phyloP scores from a whole-genome alignment of 2,113 vertebrate species.

The Pelecanus crispus region DNA sequence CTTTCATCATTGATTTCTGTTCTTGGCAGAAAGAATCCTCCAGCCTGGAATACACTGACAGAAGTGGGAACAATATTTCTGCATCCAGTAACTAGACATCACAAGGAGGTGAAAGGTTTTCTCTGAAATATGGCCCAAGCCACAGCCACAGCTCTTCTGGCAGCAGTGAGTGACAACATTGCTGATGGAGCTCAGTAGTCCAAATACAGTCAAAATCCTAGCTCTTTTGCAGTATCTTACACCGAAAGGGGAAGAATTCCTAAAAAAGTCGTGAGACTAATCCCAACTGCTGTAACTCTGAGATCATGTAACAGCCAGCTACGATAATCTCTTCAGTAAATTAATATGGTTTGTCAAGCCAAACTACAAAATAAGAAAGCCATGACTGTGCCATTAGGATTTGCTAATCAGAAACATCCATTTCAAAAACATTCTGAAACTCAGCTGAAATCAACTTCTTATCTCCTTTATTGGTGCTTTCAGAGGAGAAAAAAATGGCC shows the following conservation, averaged over 20 bases:
- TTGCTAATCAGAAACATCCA: neutral
- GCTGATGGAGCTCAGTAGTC: neutral
- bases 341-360: neutral
- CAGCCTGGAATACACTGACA: neutral
- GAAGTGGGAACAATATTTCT: neutral
- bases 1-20: neutral
- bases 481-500: neutral
- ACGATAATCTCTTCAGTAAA: neutral
- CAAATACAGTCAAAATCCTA: slow-evolving; percentile 43
- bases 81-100: neutral
- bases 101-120: neutral
- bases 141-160: neutral
- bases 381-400: neutral
- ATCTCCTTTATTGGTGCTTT: neutral
- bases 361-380: slow-evolving; percentile 10
- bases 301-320: neutral
- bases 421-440: neutral
- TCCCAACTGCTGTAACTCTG: neutral
- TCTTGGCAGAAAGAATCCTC: neutral
- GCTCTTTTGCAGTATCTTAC: neutral
- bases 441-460: neutral
- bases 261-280: neutral
- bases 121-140: neutral
- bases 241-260: neutral
- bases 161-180: neutral